Conservation (phyloP, 2,113 vertebrate species). For the Euleptes europaea region DNA sequence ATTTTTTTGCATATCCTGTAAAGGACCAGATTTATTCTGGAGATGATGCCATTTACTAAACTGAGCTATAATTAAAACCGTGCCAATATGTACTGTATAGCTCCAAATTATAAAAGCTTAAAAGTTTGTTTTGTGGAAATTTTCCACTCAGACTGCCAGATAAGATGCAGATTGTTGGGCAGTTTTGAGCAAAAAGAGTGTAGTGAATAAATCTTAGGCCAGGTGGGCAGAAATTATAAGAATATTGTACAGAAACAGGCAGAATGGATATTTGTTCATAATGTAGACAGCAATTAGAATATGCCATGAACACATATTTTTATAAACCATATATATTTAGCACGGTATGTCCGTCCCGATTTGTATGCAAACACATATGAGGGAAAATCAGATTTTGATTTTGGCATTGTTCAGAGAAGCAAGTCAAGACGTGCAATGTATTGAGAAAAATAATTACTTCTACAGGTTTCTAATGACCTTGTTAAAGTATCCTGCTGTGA, state of each 20-base stretch:
- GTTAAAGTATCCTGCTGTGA: background rate
- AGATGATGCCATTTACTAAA: background rate
- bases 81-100: background rate
- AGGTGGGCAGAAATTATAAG: background rate
- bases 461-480: background rate
- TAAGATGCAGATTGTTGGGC: background rate
- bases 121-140: background rate
- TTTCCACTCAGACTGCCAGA: conserved; percentile 2
- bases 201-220: background rate
- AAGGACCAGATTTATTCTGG: background rate
- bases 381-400: background rate
- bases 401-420: background rate
- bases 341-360: background rate
- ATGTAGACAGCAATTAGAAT: background rate
- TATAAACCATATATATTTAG: background rate
- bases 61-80: background rate
- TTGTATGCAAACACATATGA: background rate
- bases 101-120: fast-evolving
- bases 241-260: background rate
- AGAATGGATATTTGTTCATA: background rate
- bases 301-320: background rate
- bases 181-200: background rate
- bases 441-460: background rate
- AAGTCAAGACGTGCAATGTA: fast-evolving
- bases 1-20: background rate